Evolutionary conservation across 2,113 vertebrate genomes (phyloP), one percentile per base, ranked within the genome.

Genomic region (Chaenocephalus aceratus): DNA sequence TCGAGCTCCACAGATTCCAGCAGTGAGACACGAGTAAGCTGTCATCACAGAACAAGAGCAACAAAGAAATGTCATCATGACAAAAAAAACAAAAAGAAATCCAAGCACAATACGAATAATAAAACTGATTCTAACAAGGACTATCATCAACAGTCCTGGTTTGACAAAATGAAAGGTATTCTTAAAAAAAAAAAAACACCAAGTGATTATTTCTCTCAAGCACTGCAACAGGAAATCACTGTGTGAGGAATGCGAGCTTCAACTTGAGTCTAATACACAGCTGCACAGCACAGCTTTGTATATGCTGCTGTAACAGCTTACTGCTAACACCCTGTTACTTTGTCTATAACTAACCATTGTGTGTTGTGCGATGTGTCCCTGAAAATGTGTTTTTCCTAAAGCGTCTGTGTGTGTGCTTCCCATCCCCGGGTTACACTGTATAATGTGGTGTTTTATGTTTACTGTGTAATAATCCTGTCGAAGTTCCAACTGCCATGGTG

Each of bases 401-500:
- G 56, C 78, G 82, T 90, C 48, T 70, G 72, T 84, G 46, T 82
- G 46, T 83, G 88, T 86, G 75, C 59, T 72, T 67, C 85, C 78
- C 78, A 64, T 46, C 78, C 52, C 10, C 67, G 88, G 82, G 79
- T 74, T 16, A 53, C n/a, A 64, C 26, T 79, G 61, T 85, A 78
- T 68, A 53, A 2, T 81, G 83, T 85, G 63, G 44, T 84, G 77
- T 92, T 75, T 74, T 54, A 36, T 87, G 84, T 91, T 78, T 53
- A 82, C 21, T 89, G 77, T 92, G 71, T 87, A 48, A 64, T 80
- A 91, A 94, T 92, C 91, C 90, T 91, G 89, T 88, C 88, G 60
- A 91, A 90, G 88, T 83, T 86, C 88, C 87, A 91, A 52, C 46
- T 80, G 53, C 79, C 84, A 65, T 86, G 81, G 90, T 83, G 61